A percentile compares a stretch with the other conserved stretches of the same genome.
These are phyloP conservation scores for Mellilla xanthometata DNA, from an alignment of 2,888 invertebrate genomes.

Conservation along the genomic window DNA sequence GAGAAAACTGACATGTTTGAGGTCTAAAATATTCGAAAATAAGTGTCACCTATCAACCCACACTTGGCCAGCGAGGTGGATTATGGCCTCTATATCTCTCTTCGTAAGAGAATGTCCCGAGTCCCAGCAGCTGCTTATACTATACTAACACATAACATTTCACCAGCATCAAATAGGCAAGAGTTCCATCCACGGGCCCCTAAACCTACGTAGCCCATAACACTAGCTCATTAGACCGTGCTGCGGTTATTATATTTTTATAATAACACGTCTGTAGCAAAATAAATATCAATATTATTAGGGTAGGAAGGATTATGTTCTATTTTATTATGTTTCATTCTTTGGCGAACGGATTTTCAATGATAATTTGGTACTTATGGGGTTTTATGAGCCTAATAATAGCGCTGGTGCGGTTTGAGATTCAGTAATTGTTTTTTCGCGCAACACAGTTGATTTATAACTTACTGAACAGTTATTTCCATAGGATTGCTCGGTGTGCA, in stretches of 20 bases:
- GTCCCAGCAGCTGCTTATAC: too few relatives aligned
- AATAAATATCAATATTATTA: conserved; percentile 44
- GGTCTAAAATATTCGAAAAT: too few relatives aligned
- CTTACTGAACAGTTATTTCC: too few relatives aligned
- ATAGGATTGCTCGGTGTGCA: too few relatives aligned
- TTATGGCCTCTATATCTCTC: too few relatives aligned
- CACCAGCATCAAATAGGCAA: not conserved
- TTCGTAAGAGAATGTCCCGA: too few relatives aligned
- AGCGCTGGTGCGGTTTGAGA: conserved; percentile 9
- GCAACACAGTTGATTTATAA: too few relatives aligned
- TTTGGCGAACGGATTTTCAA: conserved; percentile 29
- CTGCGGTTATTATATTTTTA: conserved; percentile 42
- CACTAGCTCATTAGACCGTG: conserved; percentile 39
- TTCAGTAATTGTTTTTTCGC: conserved; percentile 4
- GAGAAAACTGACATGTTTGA: too few relatives aligned
- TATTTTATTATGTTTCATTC: conserved; percentile 36
- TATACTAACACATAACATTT: too few relatives aligned
- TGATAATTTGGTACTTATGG: conserved; percentile 30
- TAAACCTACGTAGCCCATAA: conserved; percentile 28
- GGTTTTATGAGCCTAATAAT: conserved; percentile 25
- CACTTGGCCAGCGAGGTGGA: too few relatives aligned
- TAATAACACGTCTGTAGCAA: conserved; percentile 39
- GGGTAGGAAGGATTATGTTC: conserved; percentile 31
- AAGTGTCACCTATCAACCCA: too few relatives aligned
- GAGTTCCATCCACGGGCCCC: conserved; percentile 18